A percentile compares a stretch with the other conserved stretches of the same genome.
Conservation (phyloP, 2,888 invertebrate genomes). For the Glyphotaelius pellucidus region DNA sequence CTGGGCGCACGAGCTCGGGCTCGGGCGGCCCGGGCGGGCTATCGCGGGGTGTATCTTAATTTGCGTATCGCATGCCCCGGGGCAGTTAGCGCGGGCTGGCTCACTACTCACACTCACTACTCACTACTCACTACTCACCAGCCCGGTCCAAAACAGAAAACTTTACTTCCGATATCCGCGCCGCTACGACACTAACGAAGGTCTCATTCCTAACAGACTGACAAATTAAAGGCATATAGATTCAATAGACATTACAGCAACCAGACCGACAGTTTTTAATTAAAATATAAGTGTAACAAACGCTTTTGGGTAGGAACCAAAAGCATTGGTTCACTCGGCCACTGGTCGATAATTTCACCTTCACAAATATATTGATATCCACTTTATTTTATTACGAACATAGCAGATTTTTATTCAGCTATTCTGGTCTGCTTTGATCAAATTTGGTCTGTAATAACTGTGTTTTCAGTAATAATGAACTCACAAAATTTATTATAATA, state of each 20-base stretch:
- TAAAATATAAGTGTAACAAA: too few species aligned
- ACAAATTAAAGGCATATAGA: not conserved
- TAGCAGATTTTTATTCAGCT: too few species aligned
- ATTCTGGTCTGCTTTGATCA: too few species aligned
- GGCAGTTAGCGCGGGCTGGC: slow-evolving; percentile 56
- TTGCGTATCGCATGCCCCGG: slow-evolving; percentile 58
- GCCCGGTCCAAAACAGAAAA: slow-evolving; percentile 39
- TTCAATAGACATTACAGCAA: not conserved
- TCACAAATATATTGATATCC: too few species aligned
- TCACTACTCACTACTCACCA: not conserved
- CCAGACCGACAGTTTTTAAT: not conserved
- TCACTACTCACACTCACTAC: not conserved
- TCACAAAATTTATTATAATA: too few species aligned
- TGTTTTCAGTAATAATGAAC: too few species aligned
- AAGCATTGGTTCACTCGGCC: too few species aligned
- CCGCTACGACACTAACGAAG: slow-evolving; percentile 27
- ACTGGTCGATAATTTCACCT: too few species aligned
- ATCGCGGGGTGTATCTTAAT: slow-evolving; percentile 61
- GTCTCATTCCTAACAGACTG: not conserved
- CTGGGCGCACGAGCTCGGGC: not conserved
- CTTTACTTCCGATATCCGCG: slow-evolving; percentile 47
- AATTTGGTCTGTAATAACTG: too few species aligned
- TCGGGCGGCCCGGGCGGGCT: slow-evolving; percentile 43
- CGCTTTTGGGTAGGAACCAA: too few species aligned
- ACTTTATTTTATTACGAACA: too few species aligned